Conservation (phyloP, 2,888 invertebrate genomes). For the Tachina lurida region DNA sequence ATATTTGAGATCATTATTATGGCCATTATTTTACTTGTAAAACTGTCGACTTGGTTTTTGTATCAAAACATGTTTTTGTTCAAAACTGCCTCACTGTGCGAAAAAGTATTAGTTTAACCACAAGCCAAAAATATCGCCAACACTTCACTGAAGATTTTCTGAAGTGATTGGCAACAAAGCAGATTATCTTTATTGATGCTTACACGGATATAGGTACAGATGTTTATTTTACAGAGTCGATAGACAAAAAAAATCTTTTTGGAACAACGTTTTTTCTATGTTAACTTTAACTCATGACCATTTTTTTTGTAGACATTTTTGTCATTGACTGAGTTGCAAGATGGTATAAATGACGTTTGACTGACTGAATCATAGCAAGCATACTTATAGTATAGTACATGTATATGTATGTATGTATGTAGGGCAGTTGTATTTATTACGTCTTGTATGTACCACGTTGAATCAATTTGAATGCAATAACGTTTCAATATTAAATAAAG, state of each 20-base stretch:
- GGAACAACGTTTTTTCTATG: slow-evolving; percentile 8
- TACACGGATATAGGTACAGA: not conserved
- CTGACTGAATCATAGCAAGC: no score
- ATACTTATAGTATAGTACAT: no score
- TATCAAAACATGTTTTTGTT: not conserved
- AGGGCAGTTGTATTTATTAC: slow-evolving; percentile 17
- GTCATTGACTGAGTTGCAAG: slow-evolving; percentile 7
- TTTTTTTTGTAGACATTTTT: slow-evolving; percentile 37
- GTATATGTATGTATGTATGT: slow-evolving; percentile 28
- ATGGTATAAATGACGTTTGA: slow-evolving; percentile 17
- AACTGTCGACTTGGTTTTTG: not conserved
- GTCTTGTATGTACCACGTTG: slow-evolving; percentile 54
- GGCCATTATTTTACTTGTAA: no score
- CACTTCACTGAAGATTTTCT: slow-evolving; percentile 43
- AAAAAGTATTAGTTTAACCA: slow-evolving; percentile 16
- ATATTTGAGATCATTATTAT: no score
- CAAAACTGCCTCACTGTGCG: not conserved
- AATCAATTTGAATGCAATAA: slow-evolving; percentile 44
- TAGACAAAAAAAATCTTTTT: slow-evolving; percentile 17
- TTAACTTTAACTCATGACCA: slow-evolving; percentile 12
- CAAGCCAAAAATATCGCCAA: slow-evolving; percentile 36
- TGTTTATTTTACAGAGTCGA: not conserved
- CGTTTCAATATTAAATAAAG: not conserved
- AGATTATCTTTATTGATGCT: slow-evolving; percentile 48
- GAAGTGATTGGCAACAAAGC: slow-evolving; percentile 42